A percentile compares a stretch with the other conserved stretches of the same genome.
Conservation (phyloP, 2,113 vertebrate genomes). For the Sturnira hondurensis region DNA sequence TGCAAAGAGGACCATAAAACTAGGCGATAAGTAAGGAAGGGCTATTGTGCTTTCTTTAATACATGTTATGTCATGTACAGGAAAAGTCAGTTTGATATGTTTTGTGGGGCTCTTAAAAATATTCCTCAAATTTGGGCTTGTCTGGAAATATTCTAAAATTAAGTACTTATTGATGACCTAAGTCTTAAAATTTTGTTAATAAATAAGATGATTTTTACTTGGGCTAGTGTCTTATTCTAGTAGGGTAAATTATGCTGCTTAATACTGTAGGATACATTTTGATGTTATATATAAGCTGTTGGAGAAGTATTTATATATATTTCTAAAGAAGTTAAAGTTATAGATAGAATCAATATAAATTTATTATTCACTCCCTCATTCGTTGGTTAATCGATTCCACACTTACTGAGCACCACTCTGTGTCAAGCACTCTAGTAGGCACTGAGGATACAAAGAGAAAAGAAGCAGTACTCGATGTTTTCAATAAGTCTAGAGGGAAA, state of each 20-base stretch:
- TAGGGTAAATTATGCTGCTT: not conserved
- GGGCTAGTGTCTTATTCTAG: not conserved
- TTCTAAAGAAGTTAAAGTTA: not conserved
- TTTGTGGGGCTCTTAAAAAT: not conserved
- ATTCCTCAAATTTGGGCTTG: not conserved
- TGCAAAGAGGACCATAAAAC: not conserved
- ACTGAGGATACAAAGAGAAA: not conserved
- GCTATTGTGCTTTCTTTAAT: not conserved
- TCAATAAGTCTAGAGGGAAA: not conserved
- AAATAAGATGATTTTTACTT: not conserved
- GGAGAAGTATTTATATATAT: not conserved
- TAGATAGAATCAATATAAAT: not conserved
- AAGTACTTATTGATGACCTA: not conserved
- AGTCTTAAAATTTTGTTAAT: not conserved
- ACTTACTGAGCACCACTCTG: not conserved
- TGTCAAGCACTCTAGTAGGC: not conserved
- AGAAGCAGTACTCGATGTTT: not conserved
- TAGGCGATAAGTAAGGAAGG: not conserved
- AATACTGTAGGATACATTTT: not conserved
- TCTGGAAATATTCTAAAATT: not conserved
- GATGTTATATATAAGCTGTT: not conserved
- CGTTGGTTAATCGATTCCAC: not conserved
- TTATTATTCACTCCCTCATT: not conserved
- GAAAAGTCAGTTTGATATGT: not conserved
- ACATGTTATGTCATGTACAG: not conserved